Evolutionary conservation across 1,140 invertebrate genomes (phyloP).

Genomic region (Hyles vespertilio): DNA sequence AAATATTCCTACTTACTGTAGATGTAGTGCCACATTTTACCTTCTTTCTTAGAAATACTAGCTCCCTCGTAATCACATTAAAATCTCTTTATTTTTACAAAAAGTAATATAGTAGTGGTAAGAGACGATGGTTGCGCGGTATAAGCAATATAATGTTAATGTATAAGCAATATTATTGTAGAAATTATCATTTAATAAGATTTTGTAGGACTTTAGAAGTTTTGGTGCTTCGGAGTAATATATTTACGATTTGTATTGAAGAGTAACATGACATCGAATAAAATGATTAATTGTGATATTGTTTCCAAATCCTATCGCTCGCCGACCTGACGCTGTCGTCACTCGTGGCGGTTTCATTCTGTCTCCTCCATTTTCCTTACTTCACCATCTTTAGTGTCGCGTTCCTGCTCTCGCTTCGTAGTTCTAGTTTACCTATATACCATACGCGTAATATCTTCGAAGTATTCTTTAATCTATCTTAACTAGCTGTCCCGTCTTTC

Average conservation of each 20-base stretch:
- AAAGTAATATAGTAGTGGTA: slow-evolving; percentile 21
- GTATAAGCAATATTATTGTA: slow-evolving; percentile 67
- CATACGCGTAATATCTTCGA: slow-evolving; percentile 40
- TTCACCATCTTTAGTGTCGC: background rate
- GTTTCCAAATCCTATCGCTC: slow-evolving; percentile 1
- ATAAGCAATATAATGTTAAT: slow-evolving; percentile 69
- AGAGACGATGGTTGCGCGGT: slow-evolving; percentile 54
- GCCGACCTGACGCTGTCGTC: background rate
- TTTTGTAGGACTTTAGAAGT: slow-evolving; percentile 59
- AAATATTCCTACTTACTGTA: slow-evolving; percentile 40
- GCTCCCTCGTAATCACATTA: slow-evolving; percentile 14
- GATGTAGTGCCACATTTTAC: slow-evolving; percentile 45
- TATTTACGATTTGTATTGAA: slow-evolving; percentile 46
- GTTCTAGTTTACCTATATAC: slow-evolving; percentile 29
- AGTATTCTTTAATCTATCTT: slow-evolving; percentile 36
- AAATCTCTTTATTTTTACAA: slow-evolving; percentile 25
- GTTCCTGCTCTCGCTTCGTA: background rate
- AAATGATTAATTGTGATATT: slow-evolving; percentile 42
- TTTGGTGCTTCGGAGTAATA: slow-evolving; percentile 69
- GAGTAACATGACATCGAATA: slow-evolving; percentile 66
- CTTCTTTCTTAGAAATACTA: slow-evolving; percentile 24
- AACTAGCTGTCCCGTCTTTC: slow-evolving; percentile 40
- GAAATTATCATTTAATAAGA: slow-evolving; percentile 46
- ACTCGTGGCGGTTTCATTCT: background rate
- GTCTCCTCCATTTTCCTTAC: background rate